A percentile compares a stretch with the other conserved stretches of the same genome.
phyloP scores from a whole-genome alignment of 2,113 vertebrate genomes.

The Macaca fascicularis region T2T-MFA8v1.1 NC_088380.1:160113001-160113500 shows the following conservation, averaged over 20 bases:
- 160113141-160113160: not conserved
- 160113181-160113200: not conserved
- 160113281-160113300: not conserved
- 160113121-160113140: not conserved
- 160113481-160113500: not conserved
- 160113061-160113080: not conserved
- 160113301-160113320: not conserved
- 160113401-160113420: not conserved
- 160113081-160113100: not conserved
- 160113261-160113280: not conserved
- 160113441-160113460: not conserved
- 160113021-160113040: not conserved
- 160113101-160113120: not conserved
- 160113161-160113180: not conserved
- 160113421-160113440: not conserved
- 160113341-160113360: not conserved
- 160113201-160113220: not conserved
- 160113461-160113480: not conserved
- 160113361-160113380: not conserved
- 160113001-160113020: not conserved
- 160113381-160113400: not conserved
- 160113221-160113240: not conserved
- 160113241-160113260: not conserved
- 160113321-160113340: rapidly evolving
- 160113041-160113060: not conserved